Conservation (phyloP, 2,113 vertebrate genomes). For the Vireo altiloquus region DNA sequence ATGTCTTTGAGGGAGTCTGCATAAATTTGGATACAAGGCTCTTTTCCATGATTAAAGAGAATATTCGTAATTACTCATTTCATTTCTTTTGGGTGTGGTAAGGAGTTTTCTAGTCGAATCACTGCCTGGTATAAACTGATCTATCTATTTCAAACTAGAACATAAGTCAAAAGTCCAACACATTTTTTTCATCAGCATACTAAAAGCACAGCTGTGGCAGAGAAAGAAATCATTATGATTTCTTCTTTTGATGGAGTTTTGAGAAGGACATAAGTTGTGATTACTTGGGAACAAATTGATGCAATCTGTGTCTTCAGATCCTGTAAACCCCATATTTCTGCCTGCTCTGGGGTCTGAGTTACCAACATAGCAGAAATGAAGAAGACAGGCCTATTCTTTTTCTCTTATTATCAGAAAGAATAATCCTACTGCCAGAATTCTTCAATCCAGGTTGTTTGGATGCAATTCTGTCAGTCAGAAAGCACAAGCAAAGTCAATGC, state of each 20-base stretch:
- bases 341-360: neutral
- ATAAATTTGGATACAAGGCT: constrained; percentile 46
- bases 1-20: constrained; percentile 42
- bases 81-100: constrained; percentile 35
- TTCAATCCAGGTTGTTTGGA: neutral
- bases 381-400: neutral
- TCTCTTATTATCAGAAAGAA: neutral
- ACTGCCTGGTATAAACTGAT: neutral
- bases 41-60: constrained; percentile 60
- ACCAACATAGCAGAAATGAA: neutral
- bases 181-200: neutral
- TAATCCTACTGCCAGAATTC: neutral
- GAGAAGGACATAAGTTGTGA: neutral
- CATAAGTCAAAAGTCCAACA: neutral
- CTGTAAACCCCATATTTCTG: neutral
- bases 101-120: neutral
- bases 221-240: neutral
- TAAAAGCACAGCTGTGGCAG: neutral
- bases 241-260: neutral
- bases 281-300: neutral
- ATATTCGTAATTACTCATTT: constrained; percentile 35
- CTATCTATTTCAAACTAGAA: neutral
- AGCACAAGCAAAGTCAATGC: neutral
- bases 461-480: neutral
- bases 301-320: neutral